A percentile compares a stretch with the other conserved stretches of the same genome.
phyloP scores from a whole-genome alignment of 1,140 invertebrate genomes.

The Bradysia coprophila region DNA sequence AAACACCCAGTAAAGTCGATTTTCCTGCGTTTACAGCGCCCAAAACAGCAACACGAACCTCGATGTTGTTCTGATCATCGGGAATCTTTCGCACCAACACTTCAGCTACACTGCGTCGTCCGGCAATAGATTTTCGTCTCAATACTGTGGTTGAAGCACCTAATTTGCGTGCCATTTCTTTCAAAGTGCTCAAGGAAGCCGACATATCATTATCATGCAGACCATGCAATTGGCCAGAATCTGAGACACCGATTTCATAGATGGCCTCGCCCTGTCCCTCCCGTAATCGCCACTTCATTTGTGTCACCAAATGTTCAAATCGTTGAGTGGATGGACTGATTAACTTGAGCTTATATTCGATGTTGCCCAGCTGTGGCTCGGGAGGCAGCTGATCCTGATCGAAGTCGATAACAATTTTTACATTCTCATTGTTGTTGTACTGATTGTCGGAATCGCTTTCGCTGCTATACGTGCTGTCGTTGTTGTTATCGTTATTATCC shows the following conservation, averaged over 20 bases:
- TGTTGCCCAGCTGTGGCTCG: slow-evolving; percentile 76
- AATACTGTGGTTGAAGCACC: slow-evolving; percentile 58
- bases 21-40: slow-evolving; percentile 89
- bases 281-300: slow-evolving; percentile 77
- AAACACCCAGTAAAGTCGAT: slow-evolving; percentile 79
- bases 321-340: slow-evolving; percentile 65
- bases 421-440: slow-evolving; percentile 22
- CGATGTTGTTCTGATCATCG: slow-evolving; percentile 79
- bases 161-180: slow-evolving; percentile 68
- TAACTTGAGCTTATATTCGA: slow-evolving; percentile 85
- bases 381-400: slow-evolving; percentile 50
- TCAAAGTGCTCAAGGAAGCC: slow-evolving; percentile 61
- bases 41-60: slow-evolving; percentile 78
- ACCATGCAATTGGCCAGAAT: slow-evolving; percentile 73
- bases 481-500: slow-evolving; percentile 14
- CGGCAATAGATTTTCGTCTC: slow-evolving; percentile 25
- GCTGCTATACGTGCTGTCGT: slow-evolving; percentile 7
- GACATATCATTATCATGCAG: slow-evolving; percentile 61
- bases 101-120: slow-evolving; percentile 48
- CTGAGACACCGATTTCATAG: slow-evolving; percentile 92
- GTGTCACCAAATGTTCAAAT: slow-evolving; percentile 78
- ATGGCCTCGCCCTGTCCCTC: slow-evolving; percentile 87
- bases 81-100: slow-evolving; percentile 81
- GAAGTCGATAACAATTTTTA: slow-evolving; percentile 21
- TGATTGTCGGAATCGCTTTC: slow-evolving; percentile 5